Evolutionary conservation across 2,888 invertebrate species (phyloP).

Genomic region (Cybosia mesomella): DNA sequence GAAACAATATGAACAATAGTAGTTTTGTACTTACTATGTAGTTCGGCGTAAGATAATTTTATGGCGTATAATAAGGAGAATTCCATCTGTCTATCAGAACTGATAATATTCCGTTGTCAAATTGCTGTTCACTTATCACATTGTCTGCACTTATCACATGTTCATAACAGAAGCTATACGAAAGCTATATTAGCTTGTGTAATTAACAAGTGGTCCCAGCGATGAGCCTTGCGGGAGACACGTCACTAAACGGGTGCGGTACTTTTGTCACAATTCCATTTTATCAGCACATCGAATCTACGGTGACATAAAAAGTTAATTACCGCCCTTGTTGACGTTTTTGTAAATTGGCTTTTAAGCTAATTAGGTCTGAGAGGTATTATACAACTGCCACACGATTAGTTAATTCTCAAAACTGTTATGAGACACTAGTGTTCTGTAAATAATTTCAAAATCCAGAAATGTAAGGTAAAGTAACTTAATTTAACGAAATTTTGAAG

Average conservation of each 20-base stretch:
- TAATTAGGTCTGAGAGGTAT: slow-evolving; percentile 53
- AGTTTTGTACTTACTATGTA: neutral
- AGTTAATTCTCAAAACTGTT: neutral
- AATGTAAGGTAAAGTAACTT: no score
- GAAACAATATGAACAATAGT: neutral
- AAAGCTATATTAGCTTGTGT: slow-evolving; percentile 44
- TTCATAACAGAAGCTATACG: slow-evolving; percentile 19
- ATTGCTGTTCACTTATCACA: neutral
- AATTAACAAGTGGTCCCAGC: slow-evolving; percentile 53
- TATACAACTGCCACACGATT: slow-evolving; percentile 43
- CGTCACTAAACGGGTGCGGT: slow-evolving; percentile 55
- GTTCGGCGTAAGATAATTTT: no score
- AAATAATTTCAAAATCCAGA: no score
- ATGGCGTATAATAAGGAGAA: no score
- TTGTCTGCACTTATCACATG: neutral
- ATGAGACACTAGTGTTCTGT: neutral
- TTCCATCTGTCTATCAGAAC: neutral
- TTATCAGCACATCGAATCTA: slow-evolving; percentile 57
- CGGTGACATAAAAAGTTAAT: slow-evolving; percentile 62
- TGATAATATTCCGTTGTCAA: neutral
- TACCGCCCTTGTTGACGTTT: slow-evolving; percentile 47
- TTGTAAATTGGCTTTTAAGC: slow-evolving; percentile 58
- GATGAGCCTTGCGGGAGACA: slow-evolving; percentile 54
- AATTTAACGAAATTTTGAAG: no score
- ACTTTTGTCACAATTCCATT: slow-evolving; percentile 37